Base-by-base conservation (phyloP, 2,797 vertebrate genomes). In the Calcarius lapponicus region DNA sequence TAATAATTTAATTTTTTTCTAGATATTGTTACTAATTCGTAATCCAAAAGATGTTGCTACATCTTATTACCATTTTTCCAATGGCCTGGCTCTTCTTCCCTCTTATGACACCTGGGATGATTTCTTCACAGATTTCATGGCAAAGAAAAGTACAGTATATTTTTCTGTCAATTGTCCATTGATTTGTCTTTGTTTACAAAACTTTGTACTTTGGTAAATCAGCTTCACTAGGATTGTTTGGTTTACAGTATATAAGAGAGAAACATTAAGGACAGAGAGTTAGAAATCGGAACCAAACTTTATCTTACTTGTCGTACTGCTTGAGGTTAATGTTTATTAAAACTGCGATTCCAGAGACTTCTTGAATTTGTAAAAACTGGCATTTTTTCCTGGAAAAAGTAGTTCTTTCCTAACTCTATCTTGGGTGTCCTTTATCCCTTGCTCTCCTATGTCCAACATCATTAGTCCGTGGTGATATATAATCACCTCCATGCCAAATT, bases 41-140 rank as follows among this genome's bases (percentile, higher is more conserved):
- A 98, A 98, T 96, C 98, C 98, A 3, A 98, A 98, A 95, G 98
- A 98, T 92, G 92, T 98, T 7, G 79, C 97, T 67, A 98, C 98
- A 25, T 98, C 98, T 11, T 98, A 78, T 91, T 98, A 96, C 48
- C 97, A 98, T 51, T 98, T 98, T 96, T 92, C 13, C 85, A 98
- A 97, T 71, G 95, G 51, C 58, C 64, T 98, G 51, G 78, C 97
- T 6, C 9, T 78, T 29, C 56, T 98, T 34, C 98, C 98, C 0
- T 90, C 95, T 1, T 85, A 82, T 24, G 74, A 96, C 24, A 97
- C 97, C 93, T 98, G 98, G 98, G 98, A 98, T 15, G 80, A 95
- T 10, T 98, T 98, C 97, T 98, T 89, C 73, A 11, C 56, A 14
- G 54, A 94, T 34, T 98, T 98, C 96, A 96, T 98, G 97, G 91